Percentiles rank a stretch among this genome's conserved stretches.
These are phyloP conservation scores for Acleris laterana DNA, from an alignment of 2,888 invertebrate genomes.

Conservation along the genomic window DNA sequence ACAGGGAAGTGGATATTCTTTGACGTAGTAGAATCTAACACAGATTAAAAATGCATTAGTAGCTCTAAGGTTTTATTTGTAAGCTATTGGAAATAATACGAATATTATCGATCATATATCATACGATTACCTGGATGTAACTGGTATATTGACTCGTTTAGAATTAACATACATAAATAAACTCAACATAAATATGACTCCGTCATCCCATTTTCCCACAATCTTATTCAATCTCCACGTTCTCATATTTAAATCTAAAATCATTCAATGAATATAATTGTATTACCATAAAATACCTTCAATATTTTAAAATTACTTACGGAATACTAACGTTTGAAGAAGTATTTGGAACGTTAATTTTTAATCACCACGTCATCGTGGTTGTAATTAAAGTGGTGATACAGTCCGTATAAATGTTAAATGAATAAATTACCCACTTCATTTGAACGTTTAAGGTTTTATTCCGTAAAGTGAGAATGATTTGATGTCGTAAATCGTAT, in stretches of 20 bases:
- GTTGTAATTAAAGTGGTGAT: constrained; percentile 55
- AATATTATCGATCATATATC: too few relatives aligned
- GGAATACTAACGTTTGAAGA: not conserved
- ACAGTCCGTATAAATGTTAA: constrained; percentile 39
- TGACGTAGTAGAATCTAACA: too few relatives aligned
- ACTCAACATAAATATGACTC: constrained; percentile 5
- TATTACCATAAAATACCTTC: constrained; percentile 25
- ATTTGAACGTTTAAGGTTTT: constrained; percentile 23
- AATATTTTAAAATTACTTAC: not conserved
- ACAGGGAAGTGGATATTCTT: too few relatives aligned
- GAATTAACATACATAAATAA: not conserved
- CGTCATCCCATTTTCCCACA: constrained; percentile 10
- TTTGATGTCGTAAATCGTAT: not conserved
- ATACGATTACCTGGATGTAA: too few relatives aligned
- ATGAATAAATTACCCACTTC: constrained; percentile 34
- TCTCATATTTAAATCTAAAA: constrained; percentile 14
- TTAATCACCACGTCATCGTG: constrained; percentile 65
- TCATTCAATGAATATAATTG: constrained; percentile 8
- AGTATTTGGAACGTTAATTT: constrained; percentile 57
- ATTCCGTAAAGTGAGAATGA: constrained; percentile 5
- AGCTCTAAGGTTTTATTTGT: too few relatives aligned
- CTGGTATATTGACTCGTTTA: not conserved
- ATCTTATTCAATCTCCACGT: not conserved
- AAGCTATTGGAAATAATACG: too few relatives aligned
- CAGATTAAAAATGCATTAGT: too few relatives aligned